Base-by-base conservation (phyloP, 1,140 invertebrate genomes). In the Drosophila watanabei region DNA sequence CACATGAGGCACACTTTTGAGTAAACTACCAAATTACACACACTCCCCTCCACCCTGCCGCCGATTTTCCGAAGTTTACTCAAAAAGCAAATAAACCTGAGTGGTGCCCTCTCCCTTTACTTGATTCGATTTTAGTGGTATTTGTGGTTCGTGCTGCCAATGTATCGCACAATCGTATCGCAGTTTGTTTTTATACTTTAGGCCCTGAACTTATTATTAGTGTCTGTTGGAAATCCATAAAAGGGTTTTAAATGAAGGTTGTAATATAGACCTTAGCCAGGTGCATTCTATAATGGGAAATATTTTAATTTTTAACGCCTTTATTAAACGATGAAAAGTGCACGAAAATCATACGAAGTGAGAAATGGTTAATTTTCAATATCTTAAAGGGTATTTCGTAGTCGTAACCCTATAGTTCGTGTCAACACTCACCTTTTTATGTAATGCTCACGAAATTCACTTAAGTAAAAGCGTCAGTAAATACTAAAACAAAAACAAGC, bases 381-480 rank as follows among this genome's bases (percentile, higher is more conserved):
- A n/a, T 37, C 8, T 9, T 33, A 37, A 14, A 24, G 18, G 33
- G 68, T 71, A 71, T 24, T 18, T 32, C 11, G 7, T 58, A 63
- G 75, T 79, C 60, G 75, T 24, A 18, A 0, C 48, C 51, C 32
- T n/a, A 61, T 61, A 10, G 10, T 8, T 14, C 7, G 33, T 60
- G 16, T 4, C 37, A 14, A 3, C 45, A 84, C 71, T 86, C 80
- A 79, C 62, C 39, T 76, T 76, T 85, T 86, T 86, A 86, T 85
- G 82, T 85, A 82, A 86, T 82, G 69, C 66, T 52, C 75, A 75
- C 69, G 64, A 79, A 86, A 86, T 75, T 79, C 79, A 79, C 69
- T 86, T 81, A 73, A 81, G 75, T 72, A 72, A 73, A 73, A 73
- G 63, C 82, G 59, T 65, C 72, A 49, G 72, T 69, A 84, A 80